Conservation (phyloP, 1,140 invertebrate species). For the Whitmania pigra region DNA sequence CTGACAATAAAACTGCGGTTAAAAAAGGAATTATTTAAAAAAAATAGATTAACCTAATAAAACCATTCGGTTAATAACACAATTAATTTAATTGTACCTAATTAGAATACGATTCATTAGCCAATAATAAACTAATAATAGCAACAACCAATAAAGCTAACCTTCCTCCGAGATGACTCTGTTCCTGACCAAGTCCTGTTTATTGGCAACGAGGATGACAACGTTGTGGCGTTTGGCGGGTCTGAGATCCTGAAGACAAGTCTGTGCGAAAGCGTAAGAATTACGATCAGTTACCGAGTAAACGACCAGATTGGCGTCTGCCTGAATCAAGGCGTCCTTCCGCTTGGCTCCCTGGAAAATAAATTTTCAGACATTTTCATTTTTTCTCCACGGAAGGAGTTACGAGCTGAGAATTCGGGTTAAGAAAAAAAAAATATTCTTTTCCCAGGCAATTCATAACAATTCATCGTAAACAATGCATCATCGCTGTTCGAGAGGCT, state of each 20-base stretch:
- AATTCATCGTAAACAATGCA: background rate
- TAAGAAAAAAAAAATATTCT: background rate
- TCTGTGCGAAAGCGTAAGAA: conserved; percentile 41
- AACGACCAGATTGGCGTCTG: conserved; percentile 79
- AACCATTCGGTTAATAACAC: no score
- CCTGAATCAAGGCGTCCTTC: conserved; percentile 43
- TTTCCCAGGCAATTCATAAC: background rate
- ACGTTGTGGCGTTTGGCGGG: conserved; percentile 40
- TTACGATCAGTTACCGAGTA: conserved; percentile 72
- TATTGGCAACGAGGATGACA: conserved; percentile 84
- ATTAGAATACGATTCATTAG: no score
- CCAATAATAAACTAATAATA: no score
- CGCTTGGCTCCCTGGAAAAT: background rate
- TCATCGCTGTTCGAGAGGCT: background rate
- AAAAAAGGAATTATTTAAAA: no score
- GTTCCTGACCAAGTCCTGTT: conserved; percentile 75
- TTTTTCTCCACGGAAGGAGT: background rate
- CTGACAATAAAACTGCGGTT: no score
- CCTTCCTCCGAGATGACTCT: conserved; percentile 68
- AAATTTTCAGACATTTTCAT: background rate
- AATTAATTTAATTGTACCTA: no score
- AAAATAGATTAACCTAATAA: no score
- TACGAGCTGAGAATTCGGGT: background rate
- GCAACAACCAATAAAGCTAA: conserved; percentile 34
- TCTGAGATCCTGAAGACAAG: conserved; percentile 21